Conservation (phyloP, 2,113 vertebrate species). For the Gallinago media region DNA sequence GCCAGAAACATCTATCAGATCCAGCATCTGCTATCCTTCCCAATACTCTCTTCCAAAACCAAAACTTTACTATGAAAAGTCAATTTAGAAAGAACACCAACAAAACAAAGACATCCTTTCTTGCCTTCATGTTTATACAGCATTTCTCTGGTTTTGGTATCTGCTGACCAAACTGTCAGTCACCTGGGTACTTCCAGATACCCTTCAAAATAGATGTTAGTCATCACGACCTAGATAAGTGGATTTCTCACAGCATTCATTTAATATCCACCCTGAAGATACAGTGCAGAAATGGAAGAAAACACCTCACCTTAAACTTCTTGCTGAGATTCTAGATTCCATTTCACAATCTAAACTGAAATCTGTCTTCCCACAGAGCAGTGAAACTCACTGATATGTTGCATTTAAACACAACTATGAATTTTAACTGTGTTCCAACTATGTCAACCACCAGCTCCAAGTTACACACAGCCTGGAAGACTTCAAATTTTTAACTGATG, state of each 20-base stretch:
- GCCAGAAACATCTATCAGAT: neutral
- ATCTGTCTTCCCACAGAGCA: neutral
- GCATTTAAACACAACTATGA: neutral
- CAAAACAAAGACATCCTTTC: neutral
- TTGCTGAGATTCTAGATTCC: neutral
- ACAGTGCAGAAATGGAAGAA: neutral
- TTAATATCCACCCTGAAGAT: neutral
- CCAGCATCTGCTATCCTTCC: neutral
- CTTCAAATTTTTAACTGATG: neutral
- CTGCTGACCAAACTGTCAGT: neutral
- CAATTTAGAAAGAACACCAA: neutral
- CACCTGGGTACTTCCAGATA: neutral
- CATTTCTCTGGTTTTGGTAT: neutral
- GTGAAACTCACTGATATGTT: neutral
- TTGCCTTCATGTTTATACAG: neutral
- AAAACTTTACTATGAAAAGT: neutral
- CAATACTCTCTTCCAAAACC: neutral
- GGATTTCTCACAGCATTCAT: neutral
- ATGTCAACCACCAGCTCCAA: neutral
- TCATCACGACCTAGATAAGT: neutral
- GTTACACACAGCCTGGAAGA: neutral
- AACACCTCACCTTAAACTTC: neutral
- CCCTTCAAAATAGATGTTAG: neutral
- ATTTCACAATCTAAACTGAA: neutral
- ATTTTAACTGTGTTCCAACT: neutral